Percentiles rank a stretch among this genome's conserved stretches.
These are phyloP conservation scores for Anthonomus grandis DNA, from an alignment of 1,140 invertebrate species.

Conservation along the genomic window DNA sequence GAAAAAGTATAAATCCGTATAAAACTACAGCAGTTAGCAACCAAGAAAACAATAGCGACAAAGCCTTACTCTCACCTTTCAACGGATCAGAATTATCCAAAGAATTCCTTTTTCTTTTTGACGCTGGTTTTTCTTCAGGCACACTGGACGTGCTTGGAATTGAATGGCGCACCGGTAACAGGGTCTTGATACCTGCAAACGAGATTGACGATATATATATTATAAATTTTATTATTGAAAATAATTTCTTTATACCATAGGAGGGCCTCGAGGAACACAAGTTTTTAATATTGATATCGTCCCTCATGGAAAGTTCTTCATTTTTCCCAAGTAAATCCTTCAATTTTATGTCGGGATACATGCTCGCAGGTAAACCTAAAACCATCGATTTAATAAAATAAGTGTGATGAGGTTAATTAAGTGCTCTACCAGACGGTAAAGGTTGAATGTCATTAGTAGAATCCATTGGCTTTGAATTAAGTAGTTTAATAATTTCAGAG, in stretches of 20 bases:
- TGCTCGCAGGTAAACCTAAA: conserved; percentile 34
- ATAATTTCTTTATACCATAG: conserved; percentile 41
- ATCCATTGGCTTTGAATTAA: conserved; percentile 37
- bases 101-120: conserved; percentile 28
- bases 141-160: not conserved
- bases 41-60: no score
- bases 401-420: not conserved
- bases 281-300: conserved; percentile 36
- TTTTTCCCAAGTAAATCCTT: conserved; percentile 41
- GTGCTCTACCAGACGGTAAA: conserved; percentile 29
- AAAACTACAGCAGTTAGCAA: no score
- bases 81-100: not conserved
- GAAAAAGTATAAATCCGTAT: no score
- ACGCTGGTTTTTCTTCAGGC: conserved; percentile 4
- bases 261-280: conserved; percentile 32
- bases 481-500: conserved; percentile 44
- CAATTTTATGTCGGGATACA: conserved; percentile 44
- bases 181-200: conserved; percentile 47
- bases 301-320: conserved; percentile 35
- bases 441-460: conserved; percentile 28
- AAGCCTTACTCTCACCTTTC: conserved; percentile 2
- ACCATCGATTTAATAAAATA: not conserved
- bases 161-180: conserved; percentile 48
- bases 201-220: no score
- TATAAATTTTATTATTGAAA: no score